Conservation (phyloP, 2,888 invertebrate species). For the Helobdella robusta region DNA sequence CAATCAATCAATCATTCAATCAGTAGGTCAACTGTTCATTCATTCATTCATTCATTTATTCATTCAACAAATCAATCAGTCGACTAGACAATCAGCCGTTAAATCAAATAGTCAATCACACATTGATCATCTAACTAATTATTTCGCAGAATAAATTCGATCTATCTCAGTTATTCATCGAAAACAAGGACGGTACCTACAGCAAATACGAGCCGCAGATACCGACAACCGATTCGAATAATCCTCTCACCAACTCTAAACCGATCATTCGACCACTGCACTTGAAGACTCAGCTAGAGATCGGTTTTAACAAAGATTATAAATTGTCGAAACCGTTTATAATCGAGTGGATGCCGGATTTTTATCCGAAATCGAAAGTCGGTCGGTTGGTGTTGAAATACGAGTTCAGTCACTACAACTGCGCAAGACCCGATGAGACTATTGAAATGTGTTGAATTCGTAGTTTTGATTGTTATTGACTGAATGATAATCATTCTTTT, state of each 20-base stretch:
- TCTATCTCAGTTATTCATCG: background rate
- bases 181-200: constrained; percentile 6
- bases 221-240: no score
- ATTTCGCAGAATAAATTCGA: background rate
- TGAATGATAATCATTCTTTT: no score
- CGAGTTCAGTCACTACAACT: constrained; percentile 12
- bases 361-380: constrained; percentile 4
- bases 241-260: background rate
- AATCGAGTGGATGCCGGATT: constrained; percentile 11
- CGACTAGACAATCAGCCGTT: no score
- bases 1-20: no score
- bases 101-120: no score
- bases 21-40: no score
- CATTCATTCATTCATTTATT: no score
- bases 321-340: background rate
- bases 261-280: constrained; percentile 7
- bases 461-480: no score
- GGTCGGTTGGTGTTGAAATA: background rate
- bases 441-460: no score
- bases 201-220: background rate
- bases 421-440: no score
- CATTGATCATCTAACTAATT: background rate
- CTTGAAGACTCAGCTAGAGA: constrained; percentile 1
- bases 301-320: no score
- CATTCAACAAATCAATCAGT: no score